These are phyloP conservation scores for Sebastolobus altivelis DNA, from an alignment of 2,797 vertebrate species.

Conservation along the genomic window DNA sequence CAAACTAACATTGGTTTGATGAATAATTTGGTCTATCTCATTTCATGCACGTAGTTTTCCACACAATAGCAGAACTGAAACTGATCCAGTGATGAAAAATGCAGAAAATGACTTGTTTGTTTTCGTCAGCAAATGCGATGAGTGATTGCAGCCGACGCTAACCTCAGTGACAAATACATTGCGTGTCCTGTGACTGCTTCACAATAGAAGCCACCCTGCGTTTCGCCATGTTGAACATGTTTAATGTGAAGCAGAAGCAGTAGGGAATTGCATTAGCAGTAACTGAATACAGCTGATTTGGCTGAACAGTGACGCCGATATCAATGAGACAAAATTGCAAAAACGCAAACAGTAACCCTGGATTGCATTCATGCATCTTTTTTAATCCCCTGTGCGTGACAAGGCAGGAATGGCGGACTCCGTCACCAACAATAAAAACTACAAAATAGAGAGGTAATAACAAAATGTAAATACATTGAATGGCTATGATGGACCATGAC, in stretches of 20 bases:
- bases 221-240: not conserved
- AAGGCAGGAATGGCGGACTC: not conserved
- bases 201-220: not conserved
- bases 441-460: no score
- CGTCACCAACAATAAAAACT: no score
- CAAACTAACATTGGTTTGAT: not conserved
- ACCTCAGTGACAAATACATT: not conserved
- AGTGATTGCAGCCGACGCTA: not conserved
- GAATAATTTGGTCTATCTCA: not conserved
- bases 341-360: not conserved
- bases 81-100: not conserved
- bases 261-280: not conserved
- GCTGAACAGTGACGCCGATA: not conserved
- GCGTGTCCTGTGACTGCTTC: not conserved
- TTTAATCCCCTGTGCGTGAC: not conserved
- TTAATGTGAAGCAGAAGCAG: not conserved
- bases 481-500: constrained; percentile 5
- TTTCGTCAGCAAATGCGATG: not conserved
- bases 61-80: not conserved
- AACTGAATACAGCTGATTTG: not conserved
- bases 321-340: not conserved
- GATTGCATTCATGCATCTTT: not conserved
- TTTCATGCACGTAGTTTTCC: not conserved
- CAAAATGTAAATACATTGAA: not conserved
- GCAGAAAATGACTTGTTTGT: not conserved